Percentiles rank a stretch among this genome's conserved stretches.
phyloP scores from a whole-genome alignment of 2,888 invertebrate species.

The Pimpla rufipes region DNA sequence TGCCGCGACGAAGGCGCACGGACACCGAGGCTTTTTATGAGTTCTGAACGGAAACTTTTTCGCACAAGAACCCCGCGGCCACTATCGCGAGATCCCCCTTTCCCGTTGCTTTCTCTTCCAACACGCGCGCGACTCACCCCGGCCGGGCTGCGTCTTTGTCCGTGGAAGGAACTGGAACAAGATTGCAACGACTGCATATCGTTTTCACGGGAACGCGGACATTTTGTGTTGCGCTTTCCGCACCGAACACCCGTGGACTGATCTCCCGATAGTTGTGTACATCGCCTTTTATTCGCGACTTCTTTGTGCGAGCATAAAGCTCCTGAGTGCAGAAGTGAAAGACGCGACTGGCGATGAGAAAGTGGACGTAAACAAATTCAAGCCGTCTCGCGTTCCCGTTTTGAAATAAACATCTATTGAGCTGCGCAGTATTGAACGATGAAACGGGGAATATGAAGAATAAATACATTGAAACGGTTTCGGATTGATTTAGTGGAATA shows the following conservation, averaged over 20 bases:
- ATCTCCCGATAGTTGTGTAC: background rate
- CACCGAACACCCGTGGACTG: background rate
- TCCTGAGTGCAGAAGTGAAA: no score
- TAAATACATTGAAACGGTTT: no score
- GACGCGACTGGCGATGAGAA: no score
- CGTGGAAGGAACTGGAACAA: conserved; percentile 5
- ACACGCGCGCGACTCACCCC: background rate
- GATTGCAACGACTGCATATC: conserved; percentile 33
- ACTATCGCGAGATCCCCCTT: conserved; percentile 21
- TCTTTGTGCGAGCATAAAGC: background rate
- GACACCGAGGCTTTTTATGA: conserved; percentile 61
- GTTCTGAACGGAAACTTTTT: conserved; percentile 59
- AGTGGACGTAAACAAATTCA: no score
- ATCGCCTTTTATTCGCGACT: background rate
- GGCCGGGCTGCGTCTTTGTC: background rate
- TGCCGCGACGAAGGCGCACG: conserved; percentile 27
- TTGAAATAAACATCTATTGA: no score
- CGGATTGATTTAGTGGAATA: no score
- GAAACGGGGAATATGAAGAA: no score
- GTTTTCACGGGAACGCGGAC: conserved; percentile 12
- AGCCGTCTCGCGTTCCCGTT: no score
- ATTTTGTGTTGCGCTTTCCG: conserved; percentile 25
- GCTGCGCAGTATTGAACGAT: no score
- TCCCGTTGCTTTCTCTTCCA: background rate
- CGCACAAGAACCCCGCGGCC: background rate